Evolutionary conservation across 2,888 invertebrate genomes (phyloP).

Genomic region (Agrotis puta): DNA sequence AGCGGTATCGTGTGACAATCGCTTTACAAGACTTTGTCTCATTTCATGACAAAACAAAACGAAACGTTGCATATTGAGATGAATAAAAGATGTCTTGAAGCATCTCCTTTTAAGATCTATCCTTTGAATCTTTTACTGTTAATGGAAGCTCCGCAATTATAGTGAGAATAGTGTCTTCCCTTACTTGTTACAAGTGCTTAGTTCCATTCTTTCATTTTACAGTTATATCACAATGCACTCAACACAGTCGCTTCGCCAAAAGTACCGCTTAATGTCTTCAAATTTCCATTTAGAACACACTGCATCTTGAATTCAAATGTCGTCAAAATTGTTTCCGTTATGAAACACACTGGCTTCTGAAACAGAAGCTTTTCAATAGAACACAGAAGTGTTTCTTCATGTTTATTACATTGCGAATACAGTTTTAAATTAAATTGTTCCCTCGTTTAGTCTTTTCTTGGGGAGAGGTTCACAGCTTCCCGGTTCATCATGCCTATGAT

Average conservation of each 20-base stretch:
- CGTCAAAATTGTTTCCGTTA: conserved; percentile 62
- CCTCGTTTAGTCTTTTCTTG: conserved; percentile 1
- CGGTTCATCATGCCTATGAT: neutral
- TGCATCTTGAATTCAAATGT: conserved; percentile 69
- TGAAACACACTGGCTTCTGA: conserved; percentile 34
- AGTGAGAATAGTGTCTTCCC: conserved; percentile 20
- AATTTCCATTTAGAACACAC: conserved; percentile 79
- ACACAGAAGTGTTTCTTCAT: conserved; percentile 26
- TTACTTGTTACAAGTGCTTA: conserved; percentile 17
- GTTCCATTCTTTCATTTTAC: conserved; percentile 58
- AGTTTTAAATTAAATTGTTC: conserved; percentile 19
- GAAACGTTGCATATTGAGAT: conserved; percentile 30
- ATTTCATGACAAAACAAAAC: conserved; percentile 10
- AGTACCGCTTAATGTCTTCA: conserved; percentile 65
- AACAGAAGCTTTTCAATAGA: conserved; percentile 45
- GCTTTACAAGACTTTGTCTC: neutral
- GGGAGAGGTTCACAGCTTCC: neutral
- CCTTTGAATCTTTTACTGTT: conserved; percentile 25
- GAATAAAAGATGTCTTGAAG: conserved; percentile 45
- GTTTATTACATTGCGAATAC: conserved; percentile 18
- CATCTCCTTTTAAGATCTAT: conserved; percentile 27
- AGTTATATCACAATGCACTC: conserved; percentile 64
- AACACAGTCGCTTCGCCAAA: conserved; percentile 50
- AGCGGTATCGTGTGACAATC: too few relatives aligned
- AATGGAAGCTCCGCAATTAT: conserved; percentile 44